A percentile compares a stretch with the other conserved stretches of the same genome.
Evolutionary conservation across 2,888 invertebrate species (phyloP).

Genomic region (Amphipyra berbera): DNA sequence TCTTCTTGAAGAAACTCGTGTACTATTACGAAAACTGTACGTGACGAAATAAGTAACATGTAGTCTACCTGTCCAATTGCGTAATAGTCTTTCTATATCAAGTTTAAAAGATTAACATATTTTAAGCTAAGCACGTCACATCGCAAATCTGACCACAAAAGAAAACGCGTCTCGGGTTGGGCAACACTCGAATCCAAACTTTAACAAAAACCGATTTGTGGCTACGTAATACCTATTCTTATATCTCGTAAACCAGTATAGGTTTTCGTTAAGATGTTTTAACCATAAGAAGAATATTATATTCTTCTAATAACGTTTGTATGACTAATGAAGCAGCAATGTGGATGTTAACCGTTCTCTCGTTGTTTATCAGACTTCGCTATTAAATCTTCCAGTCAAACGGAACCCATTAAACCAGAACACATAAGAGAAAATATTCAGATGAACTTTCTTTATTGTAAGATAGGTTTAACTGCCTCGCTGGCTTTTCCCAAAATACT

Average conservation of each 20-base stretch:
- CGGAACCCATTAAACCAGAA: conserved; percentile 22
- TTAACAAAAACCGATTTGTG: conserved; percentile 55
- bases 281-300: conserved; percentile 5
- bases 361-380: conserved; percentile 32
- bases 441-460: conserved; percentile 43
- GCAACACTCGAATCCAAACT: conserved; percentile 49
- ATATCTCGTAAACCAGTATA: conserved; percentile 18
- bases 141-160: conserved; percentile 66
- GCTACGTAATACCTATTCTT: conserved; percentile 36
- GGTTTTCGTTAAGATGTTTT: conserved; percentile 9
- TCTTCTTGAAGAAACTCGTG: conserved; percentile 63
- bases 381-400: conserved; percentile 43
- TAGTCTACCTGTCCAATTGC: conserved; percentile 60
- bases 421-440: conserved; percentile 48
- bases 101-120: conserved; percentile 70
- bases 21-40: conserved; percentile 66
- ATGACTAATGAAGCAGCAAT: conserved; percentile 40
- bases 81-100: conserved; percentile 59
- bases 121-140: conserved; percentile 68
- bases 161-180: conserved; percentile 58
- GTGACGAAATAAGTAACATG: conserved; percentile 58
- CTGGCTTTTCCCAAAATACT: conserved; percentile 39
- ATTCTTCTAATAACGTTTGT: conserved; percentile 14
- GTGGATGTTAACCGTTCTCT: conserved; percentile 27
- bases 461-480: conserved; percentile 32